Percentiles rank a stretch among this genome's conserved stretches.
phyloP scores from a whole-genome alignment of 64 coral and sea anemone species.

The Montipora capricornis region DNA sequence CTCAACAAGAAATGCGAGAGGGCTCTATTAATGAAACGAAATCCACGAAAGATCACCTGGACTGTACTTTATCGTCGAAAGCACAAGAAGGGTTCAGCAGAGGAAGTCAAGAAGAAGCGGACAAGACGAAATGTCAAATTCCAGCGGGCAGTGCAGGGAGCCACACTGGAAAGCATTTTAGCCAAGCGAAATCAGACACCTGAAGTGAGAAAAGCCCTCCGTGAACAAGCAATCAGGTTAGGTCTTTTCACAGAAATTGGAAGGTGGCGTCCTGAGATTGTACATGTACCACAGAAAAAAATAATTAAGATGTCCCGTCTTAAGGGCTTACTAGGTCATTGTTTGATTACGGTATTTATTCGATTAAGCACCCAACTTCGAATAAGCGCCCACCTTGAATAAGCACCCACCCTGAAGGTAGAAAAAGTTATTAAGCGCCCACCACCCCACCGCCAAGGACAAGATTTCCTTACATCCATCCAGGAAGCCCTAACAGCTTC shows the following conservation, averaged over 20 bases:
- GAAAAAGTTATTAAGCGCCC: too few relatives aligned
- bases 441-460: too few relatives aligned
- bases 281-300: too few relatives aligned
- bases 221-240: slow-evolving; percentile 98
- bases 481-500: too few relatives aligned
- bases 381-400: too few relatives aligned
- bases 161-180: slow-evolving; percentile 93
- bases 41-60: slow-evolving; percentile 96
- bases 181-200: slow-evolving; percentile 99
- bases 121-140: slow-evolving; percentile 97
- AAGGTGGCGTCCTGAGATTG: background rate
- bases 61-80: slow-evolving; percentile 98
- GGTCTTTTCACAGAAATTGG: background rate
- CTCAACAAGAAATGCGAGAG: slow-evolving; percentile 89
- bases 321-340: too few relatives aligned
- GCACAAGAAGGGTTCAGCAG: slow-evolving; percentile 94
- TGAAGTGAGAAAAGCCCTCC: slow-evolving; percentile 96
- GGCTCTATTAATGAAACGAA: slow-evolving; percentile 91
- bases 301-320: too few relatives aligned
- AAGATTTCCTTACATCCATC: too few relatives aligned
- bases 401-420: too few relatives aligned
- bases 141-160: slow-evolving; percentile 91
- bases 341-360: too few relatives aligned
- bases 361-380: too few relatives aligned
- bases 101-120: slow-evolving; percentile 91